Percentiles rank a stretch among this genome's conserved stretches.
These are phyloP conservation scores for Synanthedon formicaeformis DNA, from an alignment of 2,888 invertebrate species.

Conservation along the genomic window DNA sequence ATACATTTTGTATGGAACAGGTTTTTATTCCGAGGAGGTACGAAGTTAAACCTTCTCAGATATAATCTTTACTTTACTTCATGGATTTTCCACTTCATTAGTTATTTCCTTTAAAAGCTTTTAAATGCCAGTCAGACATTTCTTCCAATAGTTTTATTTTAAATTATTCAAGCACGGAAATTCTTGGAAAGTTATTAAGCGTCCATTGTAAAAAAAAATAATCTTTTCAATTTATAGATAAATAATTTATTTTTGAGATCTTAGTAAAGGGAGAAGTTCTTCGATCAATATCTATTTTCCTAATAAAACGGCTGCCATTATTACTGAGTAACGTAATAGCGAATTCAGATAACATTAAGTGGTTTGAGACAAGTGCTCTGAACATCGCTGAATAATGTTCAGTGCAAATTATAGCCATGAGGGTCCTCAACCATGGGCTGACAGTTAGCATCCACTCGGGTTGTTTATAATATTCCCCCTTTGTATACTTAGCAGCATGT, in stretches of 20 bases:
- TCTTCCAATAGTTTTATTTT: too few relatives aligned
- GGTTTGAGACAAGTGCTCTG: slow-evolving; percentile 35
- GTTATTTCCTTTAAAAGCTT: neutral
- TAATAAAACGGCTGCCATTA: slow-evolving; percentile 9
- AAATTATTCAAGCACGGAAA: too few relatives aligned
- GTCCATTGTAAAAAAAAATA: too few relatives aligned
- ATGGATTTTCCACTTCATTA: neutral
- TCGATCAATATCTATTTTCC: neutral
- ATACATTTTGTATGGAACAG: too few relatives aligned
- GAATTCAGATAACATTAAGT: slow-evolving; percentile 36
- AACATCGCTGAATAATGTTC: slow-evolving; percentile 35
- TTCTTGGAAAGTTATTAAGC: too few relatives aligned
- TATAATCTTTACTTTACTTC: neutral
- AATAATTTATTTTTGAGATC: too few relatives aligned
- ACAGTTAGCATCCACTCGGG: slow-evolving; percentile 14
- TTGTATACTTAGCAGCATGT: slow-evolving; percentile 5
- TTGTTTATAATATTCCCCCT: slow-evolving; percentile 11
- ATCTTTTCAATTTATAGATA: too few relatives aligned
- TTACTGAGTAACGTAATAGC: slow-evolving; percentile 22
- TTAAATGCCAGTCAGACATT: neutral
- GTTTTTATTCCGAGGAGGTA: too few relatives aligned
- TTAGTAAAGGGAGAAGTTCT: neutral
- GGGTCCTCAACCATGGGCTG: slow-evolving; percentile 20
- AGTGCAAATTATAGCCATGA: slow-evolving; percentile 29
- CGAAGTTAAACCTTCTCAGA: neutral